Percentiles rank a stretch among this genome's conserved stretches.
These are phyloP conservation scores for Alligator sinensis DNA, from an alignment of 2,113 vertebrate genomes.

Conservation along the genomic window DNA sequence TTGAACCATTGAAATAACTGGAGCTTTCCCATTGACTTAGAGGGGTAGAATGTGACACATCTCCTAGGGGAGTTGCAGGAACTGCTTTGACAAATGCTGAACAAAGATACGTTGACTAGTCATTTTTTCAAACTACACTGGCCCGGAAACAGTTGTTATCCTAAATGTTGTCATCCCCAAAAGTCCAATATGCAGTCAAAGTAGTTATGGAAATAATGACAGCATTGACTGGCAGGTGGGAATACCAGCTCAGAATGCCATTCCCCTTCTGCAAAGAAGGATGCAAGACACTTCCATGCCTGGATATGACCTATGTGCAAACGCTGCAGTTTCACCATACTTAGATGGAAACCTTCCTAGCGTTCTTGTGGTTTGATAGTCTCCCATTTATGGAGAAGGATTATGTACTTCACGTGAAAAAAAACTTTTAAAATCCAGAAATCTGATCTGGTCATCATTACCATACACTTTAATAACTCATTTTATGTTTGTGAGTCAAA, in stretches of 20 bases:
- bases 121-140: rapidly evolving
- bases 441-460: no score
- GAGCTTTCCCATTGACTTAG: neutral
- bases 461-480: no score
- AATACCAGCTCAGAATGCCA: neutral
- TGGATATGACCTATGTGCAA: neutral
- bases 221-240: rapidly evolving
- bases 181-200: rapidly evolving
- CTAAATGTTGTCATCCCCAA: neutral
- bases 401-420: no score
- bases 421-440: no score
- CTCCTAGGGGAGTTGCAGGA: neutral
- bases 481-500: no score
- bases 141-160: rapidly evolving
- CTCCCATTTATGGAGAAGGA: no score
- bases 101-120: neutral
- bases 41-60: rapidly evolving
- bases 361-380: no score
- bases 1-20: no score
- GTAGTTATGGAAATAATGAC: neutral
- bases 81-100: neutral
- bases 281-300: rapidly evolving
- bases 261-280: neutral
- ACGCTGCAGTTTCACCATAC: no score
- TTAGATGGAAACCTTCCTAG: no score